Conservation (phyloP, 2,888 invertebrate species). For the Nomada goodeniana region DNA sequence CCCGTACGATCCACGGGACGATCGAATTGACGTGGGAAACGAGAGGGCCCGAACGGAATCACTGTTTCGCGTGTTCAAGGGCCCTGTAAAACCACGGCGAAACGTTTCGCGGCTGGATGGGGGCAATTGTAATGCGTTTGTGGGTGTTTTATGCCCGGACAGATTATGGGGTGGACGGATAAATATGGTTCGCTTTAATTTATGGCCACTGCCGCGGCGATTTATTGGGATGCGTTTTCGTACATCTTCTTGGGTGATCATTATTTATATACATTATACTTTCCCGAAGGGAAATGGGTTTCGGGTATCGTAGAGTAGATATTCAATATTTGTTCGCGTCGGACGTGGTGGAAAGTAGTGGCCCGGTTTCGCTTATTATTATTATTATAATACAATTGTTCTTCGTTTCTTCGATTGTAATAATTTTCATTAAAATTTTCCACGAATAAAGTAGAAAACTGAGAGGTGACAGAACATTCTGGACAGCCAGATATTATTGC, state of each 20-base stretch:
- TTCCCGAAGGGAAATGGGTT: background rate
- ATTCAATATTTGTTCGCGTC: too few species aligned
- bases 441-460: too few species aligned
- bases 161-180: background rate
- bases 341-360: too few species aligned
- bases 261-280: background rate
- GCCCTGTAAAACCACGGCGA: conserved; percentile 2
- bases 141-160: conserved; percentile 15
- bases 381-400: too few species aligned
- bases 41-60: background rate
- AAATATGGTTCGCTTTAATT: background rate
- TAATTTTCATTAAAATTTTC: too few species aligned
- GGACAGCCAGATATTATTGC: too few species aligned
- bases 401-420: too few species aligned
- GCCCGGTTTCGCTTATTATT: too few species aligned
- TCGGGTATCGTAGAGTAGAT: too few species aligned
- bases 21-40: conserved; percentile 42
- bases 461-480: too few species aligned
- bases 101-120: too few species aligned
- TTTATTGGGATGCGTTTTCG: background rate
- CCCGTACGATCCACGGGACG: background rate
- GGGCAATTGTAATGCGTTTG: conserved; percentile 22
- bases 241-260: background rate
- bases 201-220: background rate
- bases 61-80: conserved; percentile 10